phyloP scores from a whole-genome alignment of 1,140 invertebrate genomes.

The Caenorhabditis inopinata region DNA sequence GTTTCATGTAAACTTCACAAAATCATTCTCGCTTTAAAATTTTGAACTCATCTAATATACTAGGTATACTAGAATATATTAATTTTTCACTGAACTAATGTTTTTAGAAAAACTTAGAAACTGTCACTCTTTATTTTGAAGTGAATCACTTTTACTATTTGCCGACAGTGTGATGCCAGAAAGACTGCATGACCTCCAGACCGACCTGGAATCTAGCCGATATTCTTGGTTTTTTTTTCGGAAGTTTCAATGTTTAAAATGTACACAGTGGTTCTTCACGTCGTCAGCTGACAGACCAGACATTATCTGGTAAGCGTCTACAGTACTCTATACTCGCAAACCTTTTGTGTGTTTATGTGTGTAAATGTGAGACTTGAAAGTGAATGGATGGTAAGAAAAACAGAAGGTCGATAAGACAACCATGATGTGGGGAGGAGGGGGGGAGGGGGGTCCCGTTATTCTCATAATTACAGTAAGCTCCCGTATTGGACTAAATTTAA shows the following conservation, averaged over 20 bases:
- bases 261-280: not conserved
- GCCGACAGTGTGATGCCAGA: not conserved
- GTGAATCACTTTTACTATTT: not conserved
- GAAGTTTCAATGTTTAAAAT: not conserved
- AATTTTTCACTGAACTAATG: no score
- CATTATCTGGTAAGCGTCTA: not conserved
- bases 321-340: slow-evolving; percentile 25
- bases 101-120: no score
- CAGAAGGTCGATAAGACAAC: not conserved
- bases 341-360: slow-evolving; percentile 28
- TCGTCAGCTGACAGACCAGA: slow-evolving; percentile 19
- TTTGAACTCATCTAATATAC: no score
- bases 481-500: not conserved
- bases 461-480: not conserved
- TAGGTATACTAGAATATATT: no score
- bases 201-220: not conserved
- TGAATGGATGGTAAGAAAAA: slow-evolving; percentile 10
- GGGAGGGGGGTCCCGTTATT: no score
- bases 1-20: no score
- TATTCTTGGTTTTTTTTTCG: not conserved
- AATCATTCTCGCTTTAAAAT: no score
- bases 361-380: not conserved
- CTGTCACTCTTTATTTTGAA: not conserved
- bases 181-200: not conserved
- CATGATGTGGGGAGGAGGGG: no score